Base-by-base conservation (phyloP, 2,888 invertebrate species). In the Drosophila quinaria region DNA sequence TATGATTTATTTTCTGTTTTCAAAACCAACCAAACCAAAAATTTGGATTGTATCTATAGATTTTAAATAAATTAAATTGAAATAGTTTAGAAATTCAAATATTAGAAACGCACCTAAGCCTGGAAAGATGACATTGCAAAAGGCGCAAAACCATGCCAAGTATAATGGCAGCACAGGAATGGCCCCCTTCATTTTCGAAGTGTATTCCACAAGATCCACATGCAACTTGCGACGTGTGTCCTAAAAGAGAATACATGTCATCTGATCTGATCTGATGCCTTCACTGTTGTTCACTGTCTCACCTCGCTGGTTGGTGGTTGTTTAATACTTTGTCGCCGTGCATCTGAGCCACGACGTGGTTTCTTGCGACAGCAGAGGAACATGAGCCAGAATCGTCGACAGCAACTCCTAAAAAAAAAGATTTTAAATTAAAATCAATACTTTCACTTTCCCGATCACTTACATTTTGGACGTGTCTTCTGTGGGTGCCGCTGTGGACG, bases 151-250 rank as follows among this genome's bases (percentile, higher is more conserved):
- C 95, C 97, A 96, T 8, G 98, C 98, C 56, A 98, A 93, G 55
- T 95, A 95, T 9, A 97, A 93, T 0, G 98, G 98, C 90, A 99
- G 94, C 73, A 97, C 96, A 0, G 99, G 98, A 78, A 99, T 97
- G 33, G 98, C 98, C 25, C 96, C 97, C 80, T 97, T 96, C 95
- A 98, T 98, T 90, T 96, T 94, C 1, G 98, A 97, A 69, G 95
- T 95, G 91, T 96, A 96, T 88, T 97, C 97, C 17, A 97, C 95
- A 71, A 97, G 93, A 25, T 95, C 95, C 0, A 95, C 93, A 87
- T 97, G 97, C 76, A 97, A 93, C 91, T 97, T 97, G 59, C 95
- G 95, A 74, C 95, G 94, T 0, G 94, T 95, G 78, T 97, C 97
- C 96, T 97, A 49, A 13, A 52, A 39, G 8, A 6, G 39, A 41